Conservation (phyloP, 2,888 invertebrate species). For the Chydorus sphaericus region DNA sequence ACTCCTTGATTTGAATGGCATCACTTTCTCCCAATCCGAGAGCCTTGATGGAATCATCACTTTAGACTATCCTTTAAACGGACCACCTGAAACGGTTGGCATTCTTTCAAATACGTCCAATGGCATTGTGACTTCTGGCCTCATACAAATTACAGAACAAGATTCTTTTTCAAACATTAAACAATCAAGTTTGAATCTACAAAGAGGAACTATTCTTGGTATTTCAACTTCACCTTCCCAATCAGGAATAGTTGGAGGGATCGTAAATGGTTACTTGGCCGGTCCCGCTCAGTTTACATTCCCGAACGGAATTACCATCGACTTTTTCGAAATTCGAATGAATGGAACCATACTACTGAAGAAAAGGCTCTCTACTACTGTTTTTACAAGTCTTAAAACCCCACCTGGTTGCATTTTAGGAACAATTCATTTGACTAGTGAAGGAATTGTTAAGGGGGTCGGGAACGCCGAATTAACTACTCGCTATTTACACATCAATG, state of each 20-base stretch:
- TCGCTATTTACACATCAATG: too few relatives aligned
- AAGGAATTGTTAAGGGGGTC: background rate
- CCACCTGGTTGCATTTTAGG: background rate
- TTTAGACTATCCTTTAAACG: too few relatives aligned
- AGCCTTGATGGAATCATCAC: background rate
- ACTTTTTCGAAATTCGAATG: background rate
- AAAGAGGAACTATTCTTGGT: background rate
- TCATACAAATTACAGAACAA: background rate
- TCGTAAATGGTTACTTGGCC: background rate
- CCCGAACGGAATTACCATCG: background rate
- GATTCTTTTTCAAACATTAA: background rate
- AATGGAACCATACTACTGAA: background rate
- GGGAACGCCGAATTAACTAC: too few relatives aligned
- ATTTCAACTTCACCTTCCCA: background rate
- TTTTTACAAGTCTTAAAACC: background rate
- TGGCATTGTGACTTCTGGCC: background rate
- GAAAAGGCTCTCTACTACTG: background rate
- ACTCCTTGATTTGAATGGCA: background rate
- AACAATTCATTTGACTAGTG: background rate
- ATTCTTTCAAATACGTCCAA: background rate
- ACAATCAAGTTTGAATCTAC: background rate
- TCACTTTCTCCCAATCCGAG: background rate
- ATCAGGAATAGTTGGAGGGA: background rate
- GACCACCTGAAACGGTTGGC: background rate
- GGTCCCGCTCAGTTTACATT: background rate